Evolutionary conservation across 2,797 vertebrate genomes (phyloP).

Genomic region (Sibirionetta formosa): DNA sequence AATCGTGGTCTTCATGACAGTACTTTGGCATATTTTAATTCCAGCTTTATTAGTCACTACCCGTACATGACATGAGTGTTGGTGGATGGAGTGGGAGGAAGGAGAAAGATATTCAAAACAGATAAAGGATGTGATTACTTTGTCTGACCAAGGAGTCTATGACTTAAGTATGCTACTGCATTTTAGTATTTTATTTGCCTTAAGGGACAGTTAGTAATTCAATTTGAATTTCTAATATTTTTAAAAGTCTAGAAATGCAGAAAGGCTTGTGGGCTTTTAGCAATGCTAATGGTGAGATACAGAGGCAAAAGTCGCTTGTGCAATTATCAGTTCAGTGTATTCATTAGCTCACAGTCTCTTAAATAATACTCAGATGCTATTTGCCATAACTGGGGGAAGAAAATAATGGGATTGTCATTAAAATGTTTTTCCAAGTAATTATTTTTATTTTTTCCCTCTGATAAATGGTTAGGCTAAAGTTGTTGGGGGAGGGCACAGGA

Average conservation of each 20-base stretch:
- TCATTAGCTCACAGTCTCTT: neutral
- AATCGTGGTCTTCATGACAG: neutral
- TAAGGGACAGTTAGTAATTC: constrained; percentile 24
- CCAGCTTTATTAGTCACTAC: constrained; percentile 40
- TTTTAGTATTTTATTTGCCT: constrained; percentile 22
- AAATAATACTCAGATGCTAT: constrained; percentile 5
- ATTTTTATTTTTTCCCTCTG: constrained; percentile 29
- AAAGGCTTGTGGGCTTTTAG: neutral
- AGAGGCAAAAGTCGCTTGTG: neutral
- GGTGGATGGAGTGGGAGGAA: constrained; percentile 35
- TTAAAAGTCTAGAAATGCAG: constrained; percentile 12
- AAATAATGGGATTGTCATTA: neutral
- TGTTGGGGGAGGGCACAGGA: neutral
- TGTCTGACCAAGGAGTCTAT: constrained; percentile 13
- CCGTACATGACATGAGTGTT: neutral
- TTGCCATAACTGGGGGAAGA: neutral
- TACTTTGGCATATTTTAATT: constrained; percentile 20
- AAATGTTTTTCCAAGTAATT: constrained; percentile 30
- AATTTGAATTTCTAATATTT: constrained; percentile 42
- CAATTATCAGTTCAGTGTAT: constrained; percentile 27
- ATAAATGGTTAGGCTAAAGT: neutral
- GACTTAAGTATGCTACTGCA: neutral
- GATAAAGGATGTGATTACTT: neutral
- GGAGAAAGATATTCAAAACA: constrained; percentile 33
- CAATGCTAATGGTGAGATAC: neutral